These are phyloP conservation scores for Smutsia temminckii DNA, from an alignment of 2,797 vertebrate genomes.

Conservation along the genomic window DNA sequence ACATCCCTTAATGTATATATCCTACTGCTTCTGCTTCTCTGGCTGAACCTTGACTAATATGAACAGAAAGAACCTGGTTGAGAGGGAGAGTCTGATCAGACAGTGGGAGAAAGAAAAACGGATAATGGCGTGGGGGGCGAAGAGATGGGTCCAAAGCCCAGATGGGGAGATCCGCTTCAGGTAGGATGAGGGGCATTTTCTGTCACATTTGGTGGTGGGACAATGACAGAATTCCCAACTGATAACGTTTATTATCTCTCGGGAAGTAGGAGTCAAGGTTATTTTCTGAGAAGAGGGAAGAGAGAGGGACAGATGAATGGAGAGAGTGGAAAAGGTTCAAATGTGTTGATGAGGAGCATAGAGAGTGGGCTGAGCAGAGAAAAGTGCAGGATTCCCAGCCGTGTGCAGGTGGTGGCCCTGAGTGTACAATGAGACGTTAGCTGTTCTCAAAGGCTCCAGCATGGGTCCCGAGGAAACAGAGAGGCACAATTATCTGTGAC, in stretches of 20 bases:
- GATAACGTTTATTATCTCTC: not conserved
- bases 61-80: not conserved
- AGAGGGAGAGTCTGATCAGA: not conserved
- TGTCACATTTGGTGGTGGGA: not conserved
- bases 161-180: not conserved
- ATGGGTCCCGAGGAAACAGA: too few species aligned
- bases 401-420: not conserved
- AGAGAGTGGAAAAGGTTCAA: not conserved
- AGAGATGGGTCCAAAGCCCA: not conserved
- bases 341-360: not conserved
- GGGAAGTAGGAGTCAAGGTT: not conserved
- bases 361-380: not conserved
- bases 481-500: not conserved
- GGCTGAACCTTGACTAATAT: not conserved
- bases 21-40: not conserved
- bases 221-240: not conserved
- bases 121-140: too few species aligned
- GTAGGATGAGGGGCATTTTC: not conserved
- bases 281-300: not conserved
- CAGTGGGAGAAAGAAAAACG: not conserved
- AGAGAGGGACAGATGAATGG: not conserved
- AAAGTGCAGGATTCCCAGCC: not conserved
- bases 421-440: not conserved
- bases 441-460: not conserved
- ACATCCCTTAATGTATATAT: not conserved